A percentile compares a stretch with the other conserved stretches of the same genome.
These are phyloP conservation scores for Labrus mixtus DNA, from an alignment of 2,113 vertebrate genomes.

Conservation along the genomic window DNA sequence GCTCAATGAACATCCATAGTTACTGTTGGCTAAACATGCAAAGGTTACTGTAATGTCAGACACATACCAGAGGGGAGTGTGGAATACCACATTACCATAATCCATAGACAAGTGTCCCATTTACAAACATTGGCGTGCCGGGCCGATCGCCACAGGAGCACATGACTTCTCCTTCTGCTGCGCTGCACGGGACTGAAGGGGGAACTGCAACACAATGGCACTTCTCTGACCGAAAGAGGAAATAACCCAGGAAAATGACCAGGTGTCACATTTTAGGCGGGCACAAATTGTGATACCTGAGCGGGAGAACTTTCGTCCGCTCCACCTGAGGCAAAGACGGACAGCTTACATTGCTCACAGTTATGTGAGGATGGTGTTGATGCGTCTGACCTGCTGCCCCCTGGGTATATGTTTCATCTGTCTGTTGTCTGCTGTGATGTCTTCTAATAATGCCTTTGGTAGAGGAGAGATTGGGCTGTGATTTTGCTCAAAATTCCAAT, in stretches of 20 bases:
- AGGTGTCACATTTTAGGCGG: constrained; percentile 47
- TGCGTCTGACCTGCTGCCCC: constrained; percentile 26
- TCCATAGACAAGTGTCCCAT: constrained; percentile 79
- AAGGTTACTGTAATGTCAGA: constrained; percentile 87
- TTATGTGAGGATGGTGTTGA: constrained; percentile 17
- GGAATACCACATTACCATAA: constrained; percentile 86
- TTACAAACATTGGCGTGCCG: constrained; percentile 47
- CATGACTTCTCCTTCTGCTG: constrained; percentile 28
- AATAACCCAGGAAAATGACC: constrained; percentile 20
- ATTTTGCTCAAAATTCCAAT: neutral
- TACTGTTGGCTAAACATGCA: constrained; percentile 82
- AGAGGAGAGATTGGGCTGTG: neutral
- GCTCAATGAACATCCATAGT: constrained; percentile 80
- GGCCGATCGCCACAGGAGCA: constrained; percentile 56
- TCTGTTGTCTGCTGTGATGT: constrained; percentile 14
- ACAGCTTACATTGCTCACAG: constrained; percentile 20
- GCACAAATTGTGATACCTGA: constrained; percentile 40
- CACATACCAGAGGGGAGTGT: constrained; percentile 77
- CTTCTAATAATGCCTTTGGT: neutral
- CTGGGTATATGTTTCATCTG: constrained; percentile 21
- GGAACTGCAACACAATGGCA: constrained; percentile 13
- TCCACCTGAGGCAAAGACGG: constrained; percentile 14
- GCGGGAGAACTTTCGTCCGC: constrained; percentile 1
- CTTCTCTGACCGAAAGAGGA: constrained; percentile 15
- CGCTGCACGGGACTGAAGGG: constrained; percentile 6